phyloP scores from a whole-genome alignment of 1,140 invertebrate species.

The Megalonaias nervosa region DNA sequence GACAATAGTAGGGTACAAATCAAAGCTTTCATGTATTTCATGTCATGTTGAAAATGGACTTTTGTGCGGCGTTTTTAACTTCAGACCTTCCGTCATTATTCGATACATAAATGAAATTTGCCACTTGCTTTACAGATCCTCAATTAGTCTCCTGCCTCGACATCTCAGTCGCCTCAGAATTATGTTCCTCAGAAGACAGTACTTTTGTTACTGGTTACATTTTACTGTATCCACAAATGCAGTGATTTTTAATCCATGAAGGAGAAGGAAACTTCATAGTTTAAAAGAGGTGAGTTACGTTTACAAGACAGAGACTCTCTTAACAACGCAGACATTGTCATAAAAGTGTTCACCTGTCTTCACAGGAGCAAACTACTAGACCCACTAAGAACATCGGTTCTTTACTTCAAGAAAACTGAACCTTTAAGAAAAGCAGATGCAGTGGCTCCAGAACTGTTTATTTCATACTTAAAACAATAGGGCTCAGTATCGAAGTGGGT shows the following conservation, averaged over 20 bases:
- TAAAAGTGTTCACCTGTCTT: constrained; percentile 20
- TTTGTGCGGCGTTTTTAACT: constrained; percentile 3
- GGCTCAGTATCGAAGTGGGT: constrained; percentile 8
- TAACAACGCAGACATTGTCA: constrained; percentile 32
- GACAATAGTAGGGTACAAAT: too few species aligned
- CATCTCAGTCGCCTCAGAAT: constrained; percentile 18
- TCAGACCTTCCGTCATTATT: constrained; percentile 16
- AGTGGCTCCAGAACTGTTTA: constrained; percentile 16
- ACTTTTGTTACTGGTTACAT: constrained; percentile 19
- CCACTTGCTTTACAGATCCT: constrained; percentile 14
- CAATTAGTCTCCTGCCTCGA: constrained; percentile 24
- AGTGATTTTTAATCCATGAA: constrained; percentile 31
- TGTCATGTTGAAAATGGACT: neutral
- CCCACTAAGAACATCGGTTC: constrained; percentile 14
- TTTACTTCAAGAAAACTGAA: constrained; percentile 31
- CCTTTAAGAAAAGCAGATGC: neutral
- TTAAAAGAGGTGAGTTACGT: constrained; percentile 35
- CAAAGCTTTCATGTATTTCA: neutral
- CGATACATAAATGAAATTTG: constrained; percentile 36
- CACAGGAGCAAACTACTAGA: constrained; percentile 17
- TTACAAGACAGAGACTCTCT: constrained; percentile 21
- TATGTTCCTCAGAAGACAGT: constrained; percentile 22
- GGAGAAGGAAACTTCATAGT: constrained; percentile 26
- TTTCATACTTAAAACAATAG: constrained; percentile 12
- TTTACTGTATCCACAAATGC: constrained; percentile 16